Base-by-base conservation (phyloP, 2,113 vertebrate genomes). In the Seriola aureovittata region DNA sequence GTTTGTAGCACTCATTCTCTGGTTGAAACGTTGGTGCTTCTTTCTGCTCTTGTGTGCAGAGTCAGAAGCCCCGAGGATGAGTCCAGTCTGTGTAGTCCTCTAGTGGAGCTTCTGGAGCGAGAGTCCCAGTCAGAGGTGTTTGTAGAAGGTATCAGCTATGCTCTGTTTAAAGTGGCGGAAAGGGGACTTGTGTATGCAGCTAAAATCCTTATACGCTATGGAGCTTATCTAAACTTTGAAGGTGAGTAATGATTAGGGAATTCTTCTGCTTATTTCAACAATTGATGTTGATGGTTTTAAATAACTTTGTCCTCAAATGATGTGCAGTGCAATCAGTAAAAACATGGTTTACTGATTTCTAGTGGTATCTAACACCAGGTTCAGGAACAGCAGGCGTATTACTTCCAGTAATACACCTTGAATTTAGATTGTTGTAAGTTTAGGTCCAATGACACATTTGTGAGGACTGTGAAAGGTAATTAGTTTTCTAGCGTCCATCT, bases 171-270 rank as follows among this genome's bases (percentile, higher is more conserved):
- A 89, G 93, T 99, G 85, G 95, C 97, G 0, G 97, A 98, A 90
- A 91, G 94, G 16, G 97, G 97, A 4, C 92, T 96, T 0, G 75
- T 96, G 0, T 57, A 74, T 0, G 96, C 96, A 0, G 97, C 97
- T 0, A 93, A 96, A 62, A 91, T 96, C 52, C 96, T 99, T 5
- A 93, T 99, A 48, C 94, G 84, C 67, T 93, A 96, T 0, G 97
- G 97, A 4, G 97, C 97, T 46, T 96, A 97, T 85, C 92, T 99
- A 57, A 95, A 95, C 93, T 99, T 99, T 87, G 97, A 99, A 94
- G 97, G 98, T 95, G 44, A 84, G 85, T 13, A 10, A 71, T 25
- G 1, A 11, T 9, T 57, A 21, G 21, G 21, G 8, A 29, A 29
- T 29, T 29, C 29, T 29, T 29, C 29, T 29, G 29, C 29, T 29